Base-by-base conservation (phyloP, 2,888 invertebrate genomes). In the Nycteola revayana region DNA sequence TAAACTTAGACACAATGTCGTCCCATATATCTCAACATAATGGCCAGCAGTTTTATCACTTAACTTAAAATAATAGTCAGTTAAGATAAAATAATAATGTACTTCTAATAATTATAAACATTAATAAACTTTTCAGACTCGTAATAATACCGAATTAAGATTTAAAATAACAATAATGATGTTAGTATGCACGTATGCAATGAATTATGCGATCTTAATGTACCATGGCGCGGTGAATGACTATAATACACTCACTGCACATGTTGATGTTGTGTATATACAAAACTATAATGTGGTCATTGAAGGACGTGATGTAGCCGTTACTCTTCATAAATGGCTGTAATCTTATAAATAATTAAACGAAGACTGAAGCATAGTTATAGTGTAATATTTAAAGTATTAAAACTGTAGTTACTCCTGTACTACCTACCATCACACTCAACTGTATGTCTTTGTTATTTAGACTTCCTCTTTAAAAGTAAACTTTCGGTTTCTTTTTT, bases 301-400 rank as follows among this genome's bases (percentile, higher is more conserved):
- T 60, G 67, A 59, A 66, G 74, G 62, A 62, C 66, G 62, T 60
- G 55, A 53, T 51, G 55, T 65, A 65, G 67, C 68, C 66, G 70
- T 61, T 60, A 61, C 62, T 70, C 70, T 74, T 69, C 66, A 69
- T 68, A 67, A 67, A 70, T 77, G 76, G 76, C 81, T 81, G 83
- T 81, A 75, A 77, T 73, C 46, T 68, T 59, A 52, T 52, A 72
- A 79, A 80, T 84, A 83, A 84, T 77, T 76, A 82, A 84, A 83
- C 71, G 79, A 87, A 87, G 87, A 87, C 87, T 87, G 87, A 87
- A 77, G 85, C 67, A 77, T 86, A 86, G 85, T 71, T 83, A 83
- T 86, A 85, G 77, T 73, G 67, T 85, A 79, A 83, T 82, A 80
- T 77, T 80, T 74, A 79, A 83, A 79, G 76, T 78, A 79, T 79